Evolutionary conservation across 2,888 invertebrate genomes (phyloP).

Genomic region (Pollenia amentaria): DNA sequence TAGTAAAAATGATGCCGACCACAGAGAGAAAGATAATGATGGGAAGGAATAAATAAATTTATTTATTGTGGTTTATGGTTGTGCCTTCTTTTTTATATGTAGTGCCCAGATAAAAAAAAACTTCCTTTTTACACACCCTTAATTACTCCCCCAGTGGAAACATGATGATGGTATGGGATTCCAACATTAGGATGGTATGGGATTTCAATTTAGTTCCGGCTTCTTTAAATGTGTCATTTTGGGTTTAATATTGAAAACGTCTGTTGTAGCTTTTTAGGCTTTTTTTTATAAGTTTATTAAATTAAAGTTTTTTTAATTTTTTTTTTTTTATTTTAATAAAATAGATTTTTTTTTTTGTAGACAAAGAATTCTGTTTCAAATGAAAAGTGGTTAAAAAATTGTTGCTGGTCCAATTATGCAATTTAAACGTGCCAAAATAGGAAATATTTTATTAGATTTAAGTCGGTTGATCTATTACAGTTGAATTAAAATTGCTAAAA

Average conservation of each 20-base stretch:
- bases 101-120: conserved; percentile 12
- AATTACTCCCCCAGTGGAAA: background rate
- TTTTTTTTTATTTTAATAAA: no score
- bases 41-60: conserved; percentile 49
- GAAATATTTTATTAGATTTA: no score
- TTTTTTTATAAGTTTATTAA: background rate
- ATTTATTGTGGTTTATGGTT: conserved; percentile 37
- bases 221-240: conserved; percentile 17
- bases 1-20: conserved; percentile 35
- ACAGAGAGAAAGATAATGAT: conserved; percentile 15
- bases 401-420: no score
- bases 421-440: no score
- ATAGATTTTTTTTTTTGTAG: no score
- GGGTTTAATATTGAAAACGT: background rate
- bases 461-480: no score
- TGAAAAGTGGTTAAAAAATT: no score
- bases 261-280: background rate
- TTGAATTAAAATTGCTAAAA: no score
- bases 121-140: background rate
- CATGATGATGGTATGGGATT: conserved; percentile 51
- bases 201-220: conserved; percentile 20
- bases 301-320: no score
- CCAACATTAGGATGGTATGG: conserved; percentile 1
- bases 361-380: no score
- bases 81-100: conserved; percentile 26